Percentiles rank a stretch among this genome's conserved stretches.
Evolutionary conservation across 2,113 vertebrate species (phyloP).

Genomic region (Aptenodytes forsteri): DNA sequence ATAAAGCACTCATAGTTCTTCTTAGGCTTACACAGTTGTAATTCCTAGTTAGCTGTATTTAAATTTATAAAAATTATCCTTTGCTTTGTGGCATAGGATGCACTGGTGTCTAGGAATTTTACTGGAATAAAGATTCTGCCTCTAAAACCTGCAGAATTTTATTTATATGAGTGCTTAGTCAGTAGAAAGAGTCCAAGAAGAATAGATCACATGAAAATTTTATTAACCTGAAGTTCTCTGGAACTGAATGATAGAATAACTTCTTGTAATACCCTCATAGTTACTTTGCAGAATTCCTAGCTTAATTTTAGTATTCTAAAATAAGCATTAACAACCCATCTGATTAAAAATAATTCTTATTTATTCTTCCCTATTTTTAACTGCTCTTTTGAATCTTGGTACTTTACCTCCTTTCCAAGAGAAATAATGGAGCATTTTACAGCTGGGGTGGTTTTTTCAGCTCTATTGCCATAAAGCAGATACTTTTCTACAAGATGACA

Average conservation of each 20-base stretch:
- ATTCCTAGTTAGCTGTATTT: not conserved
- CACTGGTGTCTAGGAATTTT: not conserved
- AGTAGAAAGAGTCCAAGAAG: not conserved
- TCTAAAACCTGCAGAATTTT: not conserved
- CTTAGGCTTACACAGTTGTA: not conserved
- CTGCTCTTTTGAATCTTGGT: not conserved
- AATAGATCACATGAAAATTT: not conserved
- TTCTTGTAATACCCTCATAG: not conserved
- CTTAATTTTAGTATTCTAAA: not conserved
- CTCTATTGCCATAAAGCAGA: not conserved
- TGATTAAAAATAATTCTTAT: not conserved
- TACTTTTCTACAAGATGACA: not conserved
- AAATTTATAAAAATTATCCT: not conserved
- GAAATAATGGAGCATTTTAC: not conserved
- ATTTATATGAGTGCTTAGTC: not conserved
- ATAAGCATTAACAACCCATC: not conserved
- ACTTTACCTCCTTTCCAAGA: not conserved
- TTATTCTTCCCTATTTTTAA: slow-evolving; percentile 12
- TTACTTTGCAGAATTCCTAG: not conserved
- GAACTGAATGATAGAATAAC: not conserved
- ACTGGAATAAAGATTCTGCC: not conserved
- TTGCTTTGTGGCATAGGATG: not conserved
- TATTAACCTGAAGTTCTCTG: not conserved
- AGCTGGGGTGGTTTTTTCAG: not conserved
- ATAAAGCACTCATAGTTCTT: not conserved